Percentiles rank a stretch among this genome's conserved stretches.
Conservation (phyloP, 2,113 vertebrate genomes). For the Chloropsis hardwickii region DNA sequence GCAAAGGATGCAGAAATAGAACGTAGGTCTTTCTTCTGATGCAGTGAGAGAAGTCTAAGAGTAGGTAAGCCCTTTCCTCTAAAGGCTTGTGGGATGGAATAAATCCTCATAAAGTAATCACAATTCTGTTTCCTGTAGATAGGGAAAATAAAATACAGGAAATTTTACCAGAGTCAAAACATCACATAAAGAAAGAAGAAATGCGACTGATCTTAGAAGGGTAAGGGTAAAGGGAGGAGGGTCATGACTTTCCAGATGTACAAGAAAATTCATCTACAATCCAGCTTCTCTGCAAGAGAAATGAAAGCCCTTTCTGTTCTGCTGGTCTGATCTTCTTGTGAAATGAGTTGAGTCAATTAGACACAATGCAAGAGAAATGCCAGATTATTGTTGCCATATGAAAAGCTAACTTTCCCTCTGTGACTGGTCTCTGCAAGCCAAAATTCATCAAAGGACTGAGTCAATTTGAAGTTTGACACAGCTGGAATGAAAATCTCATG, state of each 20-base stretch:
- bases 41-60: not conserved
- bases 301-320: not conserved
- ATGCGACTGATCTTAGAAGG: not conserved
- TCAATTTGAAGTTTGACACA: slow-evolving; percentile 1
- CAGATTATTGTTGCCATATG: not conserved
- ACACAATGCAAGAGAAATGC: not conserved
- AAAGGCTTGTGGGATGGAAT: not conserved
- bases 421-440: not conserved
- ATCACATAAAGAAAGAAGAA: not conserved
- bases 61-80: not conserved
- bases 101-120: not conserved
- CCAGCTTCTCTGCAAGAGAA: not conserved
- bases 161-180: not conserved
- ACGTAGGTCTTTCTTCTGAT: not conserved
- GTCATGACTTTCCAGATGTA: not conserved
- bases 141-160: not conserved
- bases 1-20: not conserved
- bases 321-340: not conserved
- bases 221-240: not conserved
- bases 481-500: not conserved
- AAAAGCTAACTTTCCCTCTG: not conserved
- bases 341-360: not conserved
- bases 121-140: not conserved
- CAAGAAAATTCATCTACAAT: not conserved
- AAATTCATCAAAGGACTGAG: not conserved